These are phyloP conservation scores for Narcine bancroftii DNA, from an alignment of 2,113 vertebrate genomes.

Conservation along the genomic window DNA sequence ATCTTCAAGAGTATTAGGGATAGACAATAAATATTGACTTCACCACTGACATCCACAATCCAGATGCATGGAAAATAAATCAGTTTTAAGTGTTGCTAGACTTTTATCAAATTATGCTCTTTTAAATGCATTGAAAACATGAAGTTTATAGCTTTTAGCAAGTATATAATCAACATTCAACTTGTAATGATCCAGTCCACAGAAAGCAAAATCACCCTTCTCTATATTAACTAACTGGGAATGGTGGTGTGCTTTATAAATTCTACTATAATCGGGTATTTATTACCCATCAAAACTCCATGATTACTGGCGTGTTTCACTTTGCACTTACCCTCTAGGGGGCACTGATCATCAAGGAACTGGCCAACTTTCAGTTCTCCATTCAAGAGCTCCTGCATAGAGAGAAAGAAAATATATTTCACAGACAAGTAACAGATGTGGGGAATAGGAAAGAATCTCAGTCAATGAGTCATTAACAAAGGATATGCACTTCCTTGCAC, in stretches of 20 bases:
- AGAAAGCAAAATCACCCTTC: background rate
- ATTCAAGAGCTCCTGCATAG: constrained; percentile 53
- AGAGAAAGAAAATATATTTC: constrained; percentile 20
- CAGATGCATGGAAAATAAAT: no score
- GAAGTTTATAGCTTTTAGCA: background rate
- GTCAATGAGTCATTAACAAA: constrained; percentile 39
- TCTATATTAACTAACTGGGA: background rate
- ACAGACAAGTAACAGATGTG: constrained; percentile 39
- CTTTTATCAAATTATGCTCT: background rate
- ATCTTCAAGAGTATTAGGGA: no score
- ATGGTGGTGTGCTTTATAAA: background rate
- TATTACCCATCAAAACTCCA: background rate
- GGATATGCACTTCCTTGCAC: constrained; percentile 57
- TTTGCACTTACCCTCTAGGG: constrained; percentile 61
- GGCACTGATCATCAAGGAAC: constrained; percentile 59
- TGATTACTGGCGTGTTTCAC: background rate
- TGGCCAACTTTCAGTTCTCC: constrained; percentile 55
- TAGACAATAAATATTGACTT: no score
- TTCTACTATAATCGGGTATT: background rate
- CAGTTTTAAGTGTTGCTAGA: background rate
- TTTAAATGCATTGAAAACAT: background rate
- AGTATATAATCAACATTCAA: background rate
- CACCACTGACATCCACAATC: no score
- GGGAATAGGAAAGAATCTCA: constrained; percentile 51
- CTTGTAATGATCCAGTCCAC: background rate